Evolutionary conservation across 1,140 invertebrate genomes (phyloP).

Genomic region (Parasteatoda tepidariorum): DNA sequence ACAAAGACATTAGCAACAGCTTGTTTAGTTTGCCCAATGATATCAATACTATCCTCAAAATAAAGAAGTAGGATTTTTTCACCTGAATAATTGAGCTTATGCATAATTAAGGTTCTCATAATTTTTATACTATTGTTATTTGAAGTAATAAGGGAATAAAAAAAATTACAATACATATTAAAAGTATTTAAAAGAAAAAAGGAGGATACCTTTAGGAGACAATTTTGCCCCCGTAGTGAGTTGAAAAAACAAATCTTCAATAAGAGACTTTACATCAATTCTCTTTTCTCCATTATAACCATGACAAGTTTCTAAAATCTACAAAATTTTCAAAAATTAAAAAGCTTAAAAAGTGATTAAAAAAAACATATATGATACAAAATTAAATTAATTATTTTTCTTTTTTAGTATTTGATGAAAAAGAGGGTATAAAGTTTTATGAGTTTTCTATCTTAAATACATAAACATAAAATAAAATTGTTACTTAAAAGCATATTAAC

Average conservation of each 20-base stretch:
- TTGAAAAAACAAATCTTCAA: slow-evolving; percentile 40
- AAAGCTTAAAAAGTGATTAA: too few species aligned
- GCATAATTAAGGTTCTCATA: not conserved
- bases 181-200: not conserved
- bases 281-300: slow-evolving; percentile 32
- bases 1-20: too few species aligned
- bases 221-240: slow-evolving; percentile 30
- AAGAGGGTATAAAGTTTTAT: too few species aligned
- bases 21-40: too few species aligned
- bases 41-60: not conserved
- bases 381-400: too few species aligned
- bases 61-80: not conserved
- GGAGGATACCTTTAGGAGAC: slow-evolving; percentile 3
- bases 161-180: not conserved
- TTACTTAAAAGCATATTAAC: too few species aligned
- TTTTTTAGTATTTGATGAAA: too few species aligned
- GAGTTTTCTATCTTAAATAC: not conserved
- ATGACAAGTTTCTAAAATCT: slow-evolving; percentile 29
- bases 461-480: not conserved
- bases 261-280: slow-evolving; percentile 12
- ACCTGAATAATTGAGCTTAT: not conserved
- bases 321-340: not conserved
- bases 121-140: not conserved
- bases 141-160: not conserved
- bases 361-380: too few species aligned